These are phyloP conservation scores for Tragopan temminckii DNA, from an alignment of 2,797 vertebrate genomes.

Conservation along the genomic window DNA sequence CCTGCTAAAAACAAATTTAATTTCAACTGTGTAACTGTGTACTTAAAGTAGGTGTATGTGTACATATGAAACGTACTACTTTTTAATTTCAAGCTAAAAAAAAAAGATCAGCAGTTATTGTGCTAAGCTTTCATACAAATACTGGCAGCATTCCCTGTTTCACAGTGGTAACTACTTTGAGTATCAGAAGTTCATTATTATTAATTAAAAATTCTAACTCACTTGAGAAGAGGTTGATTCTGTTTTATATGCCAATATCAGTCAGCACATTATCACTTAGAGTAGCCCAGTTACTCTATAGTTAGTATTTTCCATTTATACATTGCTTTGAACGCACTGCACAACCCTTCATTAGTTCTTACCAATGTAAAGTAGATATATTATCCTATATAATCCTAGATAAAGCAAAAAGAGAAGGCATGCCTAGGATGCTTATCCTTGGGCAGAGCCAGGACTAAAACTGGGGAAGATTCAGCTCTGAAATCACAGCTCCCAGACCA, in stretches of 20 bases:
- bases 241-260: slow-evolving; percentile 29
- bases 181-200: slow-evolving; percentile 49
- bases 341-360: slow-evolving; percentile 45
- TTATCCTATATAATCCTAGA: not conserved
- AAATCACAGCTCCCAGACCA: not conserved
- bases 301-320: slow-evolving; percentile 44
- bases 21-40: not conserved
- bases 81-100: not conserved
- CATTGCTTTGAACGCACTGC: slow-evolving; percentile 23
- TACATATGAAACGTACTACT: not conserved
- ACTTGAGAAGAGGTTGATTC: slow-evolving; percentile 35
- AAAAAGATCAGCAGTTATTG: not conserved
- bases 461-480: not conserved
- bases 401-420: slow-evolving; percentile 3
- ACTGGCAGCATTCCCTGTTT: slow-evolving; percentile 49
- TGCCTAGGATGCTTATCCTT: not conserved
- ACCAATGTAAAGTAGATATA: not conserved
- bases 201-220: slow-evolving; percentile 51
- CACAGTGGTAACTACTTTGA: not conserved
- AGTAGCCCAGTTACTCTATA: slow-evolving; percentile 36
- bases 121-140: slow-evolving; percentile 19
- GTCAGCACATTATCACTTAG: slow-evolving; percentile 30
- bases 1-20: not conserved
- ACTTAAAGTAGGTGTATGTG: not conserved
- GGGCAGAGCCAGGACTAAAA: not conserved